Evolutionary conservation across 2,797 vertebrate species (phyloP), one percentile per base, ranked within the genome.

Genomic region (Lepus townsendii): DNA sequence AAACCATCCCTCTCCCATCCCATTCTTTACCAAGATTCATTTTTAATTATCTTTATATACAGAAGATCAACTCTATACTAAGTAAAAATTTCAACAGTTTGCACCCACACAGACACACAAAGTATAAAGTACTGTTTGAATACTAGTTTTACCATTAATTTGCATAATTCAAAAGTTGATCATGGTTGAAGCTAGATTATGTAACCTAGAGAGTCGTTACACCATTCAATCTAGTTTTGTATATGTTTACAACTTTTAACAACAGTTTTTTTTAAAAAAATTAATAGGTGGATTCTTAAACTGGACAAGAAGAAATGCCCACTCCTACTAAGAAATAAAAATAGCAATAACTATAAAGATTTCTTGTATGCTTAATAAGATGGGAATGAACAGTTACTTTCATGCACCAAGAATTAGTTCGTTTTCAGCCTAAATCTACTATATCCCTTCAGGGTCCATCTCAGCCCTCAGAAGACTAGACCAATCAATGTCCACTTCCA

Each of bases 261-360:
- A 42, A 13, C 22, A 65, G 66, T 24, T 7, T 38, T 76, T 88
- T 8, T 30, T 10, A 52, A 68, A 85, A 72, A 7, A 90, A 83
- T 84, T 73, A 79, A 27, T 90, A 88, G 11, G 83, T 35, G 4
- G n/a, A 78, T 72, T 68, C 20, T 85, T 88, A 73, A 95, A 20
- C 35, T 83, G 60, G 26, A 17, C 60, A 95, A 84, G 26, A 89
- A 95, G 38, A 87, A 72, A 84, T 27, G 82, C 17, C 63, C 22
- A 87, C 87, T 66, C 17, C 84, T 88, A 38, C 14, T 77, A 88
- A 96, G 26, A 76, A 83, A 77, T 77, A 91, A 26, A 90, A 92
- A 83, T 90, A 66, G 92, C 91, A 96, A 66, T 83, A 94, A 95
- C 57, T 54, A 4, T 80, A 65, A 92, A 88, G 68, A 83, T 52